Percentiles rank a stretch among this genome's conserved stretches.
phyloP scores from a whole-genome alignment of 2,888 invertebrate species.

The Diarsia mendica region DNA sequence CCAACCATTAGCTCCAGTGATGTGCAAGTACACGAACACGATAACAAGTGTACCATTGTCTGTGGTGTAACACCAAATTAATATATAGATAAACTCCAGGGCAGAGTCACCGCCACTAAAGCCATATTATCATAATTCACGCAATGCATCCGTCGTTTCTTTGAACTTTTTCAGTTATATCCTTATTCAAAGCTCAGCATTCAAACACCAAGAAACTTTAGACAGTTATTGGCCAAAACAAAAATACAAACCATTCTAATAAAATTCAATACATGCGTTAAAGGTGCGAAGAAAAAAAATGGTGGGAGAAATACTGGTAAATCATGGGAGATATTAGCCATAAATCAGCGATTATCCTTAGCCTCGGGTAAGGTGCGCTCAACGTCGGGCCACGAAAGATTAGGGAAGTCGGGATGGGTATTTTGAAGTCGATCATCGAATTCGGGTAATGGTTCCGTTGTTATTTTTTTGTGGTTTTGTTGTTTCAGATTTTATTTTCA shows the following conservation, averaged over 20 bases:
- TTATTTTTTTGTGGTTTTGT: neutral
- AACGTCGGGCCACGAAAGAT: conserved; percentile 65
- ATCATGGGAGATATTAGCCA: conserved; percentile 80
- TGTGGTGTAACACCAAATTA: no score
- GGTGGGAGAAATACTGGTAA: conserved; percentile 75
- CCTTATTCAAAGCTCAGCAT: conserved; percentile 16
- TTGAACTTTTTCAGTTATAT: neutral
- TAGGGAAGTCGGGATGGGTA: conserved; percentile 1
- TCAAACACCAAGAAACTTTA: conserved; percentile 31
- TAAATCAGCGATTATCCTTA: conserved; percentile 83
- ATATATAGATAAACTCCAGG: no score
- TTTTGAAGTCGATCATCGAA: conserved; percentile 1
- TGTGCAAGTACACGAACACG: no score
- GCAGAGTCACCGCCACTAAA: no score
- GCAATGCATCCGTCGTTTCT: no score
- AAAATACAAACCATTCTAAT: conserved; percentile 61
- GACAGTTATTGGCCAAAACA: conserved; percentile 57
- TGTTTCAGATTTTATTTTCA: neutral
- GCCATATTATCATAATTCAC: no score
- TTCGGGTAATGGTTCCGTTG: neutral
- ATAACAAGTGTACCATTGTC: no score
- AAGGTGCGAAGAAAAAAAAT: conserved; percentile 66
- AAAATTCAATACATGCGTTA: conserved; percentile 72
- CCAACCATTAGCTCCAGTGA: no score
- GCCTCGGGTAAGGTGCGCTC: conserved; percentile 71